Evolutionary conservation across 2,797 vertebrate species (phyloP).

Genomic region (Pogoniulus pusillus): DNA sequence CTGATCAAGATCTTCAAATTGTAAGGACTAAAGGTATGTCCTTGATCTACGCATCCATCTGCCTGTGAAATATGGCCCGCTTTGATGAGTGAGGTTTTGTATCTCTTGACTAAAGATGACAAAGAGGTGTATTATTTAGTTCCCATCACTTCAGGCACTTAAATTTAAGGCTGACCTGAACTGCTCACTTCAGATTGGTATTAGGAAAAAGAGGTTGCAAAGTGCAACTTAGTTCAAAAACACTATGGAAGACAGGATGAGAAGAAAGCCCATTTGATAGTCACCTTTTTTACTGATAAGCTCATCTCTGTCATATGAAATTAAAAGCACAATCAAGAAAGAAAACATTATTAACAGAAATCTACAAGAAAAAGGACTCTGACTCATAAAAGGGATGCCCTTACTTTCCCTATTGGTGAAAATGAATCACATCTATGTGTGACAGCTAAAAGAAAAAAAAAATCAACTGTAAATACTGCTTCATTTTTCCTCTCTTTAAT

Average conservation of each 20-base stretch:
- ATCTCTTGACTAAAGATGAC: not conserved
- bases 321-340: constrained; percentile 58
- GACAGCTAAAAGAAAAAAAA: constrained; percentile 23
- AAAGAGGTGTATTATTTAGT: not conserved
- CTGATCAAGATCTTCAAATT: not conserved
- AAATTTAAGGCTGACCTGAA: not conserved
- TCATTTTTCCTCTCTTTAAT: constrained; percentile 60
- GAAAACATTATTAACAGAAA: constrained; percentile 62
- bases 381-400: constrained; percentile 69
- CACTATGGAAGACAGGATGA: not conserved
- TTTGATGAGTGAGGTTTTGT: not conserved
- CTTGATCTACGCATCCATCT: not conserved
- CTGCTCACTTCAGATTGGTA: not conserved
- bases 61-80: not conserved
- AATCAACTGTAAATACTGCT: constrained; percentile 61
- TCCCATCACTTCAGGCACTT: not conserved
- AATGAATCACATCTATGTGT: constrained; percentile 72
- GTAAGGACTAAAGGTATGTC: not conserved
- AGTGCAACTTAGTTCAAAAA: not conserved
- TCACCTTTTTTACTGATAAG: constrained; percentile 10
- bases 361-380: constrained; percentile 66
- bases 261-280: not conserved
- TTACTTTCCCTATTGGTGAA: constrained; percentile 67
- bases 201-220: not conserved
- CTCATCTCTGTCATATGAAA: constrained; percentile 9